Evolutionary conservation across 30 jellyfish, hydroid and myxozoan species (phyloP).

Genomic region (Calvadosia cruxmelitensis): DNA sequence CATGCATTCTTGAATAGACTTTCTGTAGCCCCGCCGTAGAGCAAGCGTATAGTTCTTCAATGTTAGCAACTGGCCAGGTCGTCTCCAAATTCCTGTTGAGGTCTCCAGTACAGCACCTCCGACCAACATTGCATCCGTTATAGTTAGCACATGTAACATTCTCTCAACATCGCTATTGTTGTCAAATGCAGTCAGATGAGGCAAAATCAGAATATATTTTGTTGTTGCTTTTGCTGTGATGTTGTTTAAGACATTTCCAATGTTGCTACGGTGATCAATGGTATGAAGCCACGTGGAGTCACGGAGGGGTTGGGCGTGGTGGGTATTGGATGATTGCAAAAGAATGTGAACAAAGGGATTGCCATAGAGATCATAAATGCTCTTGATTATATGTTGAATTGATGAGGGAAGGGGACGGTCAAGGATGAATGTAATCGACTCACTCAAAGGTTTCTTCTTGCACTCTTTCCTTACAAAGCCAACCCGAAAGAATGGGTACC

Average conservation of each 20-base stretch:
- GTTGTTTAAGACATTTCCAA: conserved; percentile 10
- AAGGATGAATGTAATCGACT: conserved; percentile 32
- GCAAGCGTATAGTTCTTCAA: conserved; percentile 30
- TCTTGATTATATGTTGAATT: too few species aligned
- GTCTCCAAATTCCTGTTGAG: conserved; percentile 55
- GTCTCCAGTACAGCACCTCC: conserved; percentile 45
- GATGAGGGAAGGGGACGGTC: conserved; percentile 13
- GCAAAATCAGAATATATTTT: conserved; percentile 54
- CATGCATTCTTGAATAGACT: conserved; percentile 47
- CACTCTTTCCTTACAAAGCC: conserved; percentile 50
- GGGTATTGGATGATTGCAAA: not conserved
- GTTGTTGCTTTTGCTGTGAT: conserved; percentile 19
- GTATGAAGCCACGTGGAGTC: not conserved
- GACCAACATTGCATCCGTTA: conserved; percentile 29
- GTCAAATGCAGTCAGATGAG: conserved; percentile 14
- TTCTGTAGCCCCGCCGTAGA: conserved; percentile 35
- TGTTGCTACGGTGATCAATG: not conserved
- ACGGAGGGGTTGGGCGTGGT: not conserved
- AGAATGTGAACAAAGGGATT: not conserved
- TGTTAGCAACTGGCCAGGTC: conserved; percentile 60
- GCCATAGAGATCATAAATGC: not conserved
- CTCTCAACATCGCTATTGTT: conserved; percentile 43
- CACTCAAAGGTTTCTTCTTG: conserved; percentile 12
- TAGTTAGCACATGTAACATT: conserved; percentile 22
- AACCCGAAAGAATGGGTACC: conserved; percentile 38